A percentile compares a stretch with the other conserved stretches of the same genome.
Conservation (phyloP, 2,888 invertebrate genomes). For the Abrostola triplasia region DNA sequence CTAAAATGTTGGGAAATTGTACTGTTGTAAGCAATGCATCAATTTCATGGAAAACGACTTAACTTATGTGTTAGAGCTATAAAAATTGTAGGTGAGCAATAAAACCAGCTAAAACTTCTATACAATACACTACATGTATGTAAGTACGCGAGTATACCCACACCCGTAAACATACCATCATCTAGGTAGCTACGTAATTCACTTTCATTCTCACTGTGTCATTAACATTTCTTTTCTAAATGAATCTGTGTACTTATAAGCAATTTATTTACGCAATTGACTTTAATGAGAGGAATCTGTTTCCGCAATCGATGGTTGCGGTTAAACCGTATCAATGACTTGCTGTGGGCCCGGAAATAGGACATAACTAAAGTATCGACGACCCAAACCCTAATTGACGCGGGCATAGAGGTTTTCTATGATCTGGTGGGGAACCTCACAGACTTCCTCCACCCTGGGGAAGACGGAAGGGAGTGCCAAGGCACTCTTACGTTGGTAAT, state of each 20-base stretch:
- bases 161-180: slow-evolving; percentile 23
- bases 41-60: slow-evolving; percentile 4
- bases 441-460: too few relatives aligned
- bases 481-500: too few relatives aligned
- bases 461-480: too few relatives aligned
- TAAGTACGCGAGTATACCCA: neutral
- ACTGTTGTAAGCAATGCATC: neutral
- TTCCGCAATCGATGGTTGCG: too few relatives aligned
- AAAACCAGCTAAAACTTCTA: slow-evolving; percentile 20
- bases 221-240: slow-evolving; percentile 24
- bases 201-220: slow-evolving; percentile 34
- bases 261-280: too few relatives aligned
- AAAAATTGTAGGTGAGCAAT: slow-evolving; percentile 24
- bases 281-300: too few relatives aligned
- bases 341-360: too few relatives aligned
- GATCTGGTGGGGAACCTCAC: too few relatives aligned
- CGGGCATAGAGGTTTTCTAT: too few relatives aligned
- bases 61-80: slow-evolving; percentile 13
- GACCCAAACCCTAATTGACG: too few relatives aligned
- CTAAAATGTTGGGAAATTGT: neutral
- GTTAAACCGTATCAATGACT: too few relatives aligned
- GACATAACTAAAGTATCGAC: too few relatives aligned
- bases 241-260: neutral
- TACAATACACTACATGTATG: slow-evolving; percentile 17
- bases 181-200: slow-evolving; percentile 33